phyloP scores from a whole-genome alignment of 2,888 invertebrate species.

The Eucriotettix oculatus region DNA sequence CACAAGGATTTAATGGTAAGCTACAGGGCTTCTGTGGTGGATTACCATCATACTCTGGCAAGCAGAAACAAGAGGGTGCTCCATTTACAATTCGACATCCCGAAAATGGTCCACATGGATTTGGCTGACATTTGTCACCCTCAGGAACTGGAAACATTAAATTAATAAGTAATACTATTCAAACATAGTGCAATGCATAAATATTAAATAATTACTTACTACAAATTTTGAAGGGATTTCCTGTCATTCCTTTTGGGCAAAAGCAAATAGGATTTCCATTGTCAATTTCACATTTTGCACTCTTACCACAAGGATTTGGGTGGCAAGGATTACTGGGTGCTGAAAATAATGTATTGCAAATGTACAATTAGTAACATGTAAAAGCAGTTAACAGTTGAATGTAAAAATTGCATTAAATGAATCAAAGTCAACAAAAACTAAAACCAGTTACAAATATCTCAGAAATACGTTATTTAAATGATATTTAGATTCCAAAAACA shows the following conservation, averaged over 20 bases:
- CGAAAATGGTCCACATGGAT: conserved; percentile 70
- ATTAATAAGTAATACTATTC: no score
- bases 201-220: conserved; percentile 44
- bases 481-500: no score
- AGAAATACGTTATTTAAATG: no score
- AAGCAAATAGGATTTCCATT: conserved; percentile 75
- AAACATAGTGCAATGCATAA: no score
- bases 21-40: conserved; percentile 57
- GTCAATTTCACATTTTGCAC: conserved; percentile 70
- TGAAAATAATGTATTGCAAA: conserved; percentile 15
- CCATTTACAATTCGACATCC: conserved; percentile 62
- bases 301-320: conserved; percentile 75
- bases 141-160: conserved; percentile 54
- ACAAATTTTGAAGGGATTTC: conserved; percentile 80
- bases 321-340: conserved; percentile 60
- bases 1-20: conserved; percentile 61
- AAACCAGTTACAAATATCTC: no score
- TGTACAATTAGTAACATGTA: no score
- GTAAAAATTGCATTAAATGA: no score
- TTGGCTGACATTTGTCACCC: conserved; percentile 66
- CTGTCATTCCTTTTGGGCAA: conserved; percentile 77
- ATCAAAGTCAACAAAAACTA: no score
- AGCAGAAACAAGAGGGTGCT: conserved; percentile 69
- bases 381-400: no score
- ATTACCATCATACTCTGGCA: conserved; percentile 72